Evolutionary conservation across 2,113 vertebrate species (phyloP).

Genomic region (Elachura formosa): DNA sequence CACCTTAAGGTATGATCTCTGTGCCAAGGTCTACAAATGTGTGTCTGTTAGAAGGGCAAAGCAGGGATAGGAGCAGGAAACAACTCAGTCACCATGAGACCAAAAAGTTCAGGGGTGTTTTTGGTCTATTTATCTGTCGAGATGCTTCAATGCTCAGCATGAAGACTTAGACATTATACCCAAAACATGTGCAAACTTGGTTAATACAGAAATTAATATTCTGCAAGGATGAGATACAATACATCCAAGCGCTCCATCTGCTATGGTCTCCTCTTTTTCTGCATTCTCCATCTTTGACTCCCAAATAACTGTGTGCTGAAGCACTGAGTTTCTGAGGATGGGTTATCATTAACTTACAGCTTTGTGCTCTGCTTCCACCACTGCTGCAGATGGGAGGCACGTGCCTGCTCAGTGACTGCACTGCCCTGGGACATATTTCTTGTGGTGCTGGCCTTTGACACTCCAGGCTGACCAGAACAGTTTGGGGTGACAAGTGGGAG

Average conservation of each 20-base stretch:
- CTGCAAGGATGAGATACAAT: not conserved
- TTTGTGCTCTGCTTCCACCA: not conserved
- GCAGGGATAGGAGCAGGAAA: not conserved
- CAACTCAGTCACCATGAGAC: not conserved
- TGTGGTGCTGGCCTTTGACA: not conserved
- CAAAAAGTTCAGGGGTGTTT: not conserved
- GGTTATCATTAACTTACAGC: conserved; percentile 46
- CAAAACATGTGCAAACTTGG: not conserved
- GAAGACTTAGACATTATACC: not conserved
- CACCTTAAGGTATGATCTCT: not conserved
- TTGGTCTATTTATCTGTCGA: not conserved
- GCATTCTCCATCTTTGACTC: not conserved
- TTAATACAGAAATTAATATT: not conserved
- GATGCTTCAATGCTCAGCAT: not conserved
- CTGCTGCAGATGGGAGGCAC: not conserved
- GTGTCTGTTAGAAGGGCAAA: not conserved
- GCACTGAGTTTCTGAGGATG: not conserved
- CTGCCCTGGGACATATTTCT: not conserved
- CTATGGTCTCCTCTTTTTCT: not conserved
- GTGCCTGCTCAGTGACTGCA: not conserved
- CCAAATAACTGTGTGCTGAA: not conserved
- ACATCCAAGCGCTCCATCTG: not conserved
- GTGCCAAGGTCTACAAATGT: not conserved
- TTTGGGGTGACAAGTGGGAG: conserved; percentile 72
- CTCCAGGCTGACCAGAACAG: conserved; percentile 60